Evolutionary conservation across 1,140 invertebrate genomes (phyloP), one percentile per base, ranked within the genome.

Genomic region (Wasmannia auropunctata): DNA sequence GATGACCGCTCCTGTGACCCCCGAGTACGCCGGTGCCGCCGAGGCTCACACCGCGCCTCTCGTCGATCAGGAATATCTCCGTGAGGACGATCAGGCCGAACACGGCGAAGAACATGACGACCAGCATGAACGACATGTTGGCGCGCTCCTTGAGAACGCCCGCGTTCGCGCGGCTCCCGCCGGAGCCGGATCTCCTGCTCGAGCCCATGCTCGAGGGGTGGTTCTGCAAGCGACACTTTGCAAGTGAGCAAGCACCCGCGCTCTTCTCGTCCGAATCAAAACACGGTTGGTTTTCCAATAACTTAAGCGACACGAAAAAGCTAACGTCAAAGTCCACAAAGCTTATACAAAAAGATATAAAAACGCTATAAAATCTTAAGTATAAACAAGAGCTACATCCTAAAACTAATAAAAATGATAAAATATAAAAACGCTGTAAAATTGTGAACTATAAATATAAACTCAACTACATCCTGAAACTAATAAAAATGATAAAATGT

Each of bases 61-160:
- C 96, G 92, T 98, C 97, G 54, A 98, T 97, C 67, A 98, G 95
- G 92, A 98, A 96, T 87, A 98, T 96, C 95, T 98, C 98, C 51
- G 98, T 98, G 58, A 98, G 95, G 16, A 98, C 96, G 88, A 98
- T 98, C 72, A 98, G 94, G 14, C 97, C 97, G 91, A 98, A 98
- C 51, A 98, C 97, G n/a, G 96, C 97, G 93, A 98, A 98, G 93
- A 98, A 98, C 95, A 98, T 97, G 81, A 98, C 96, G 40, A 98
- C 98, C 91, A 98, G 97, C 95, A 98, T 97, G 94, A 98, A 98
- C 86, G 97, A 98, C 96, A 98, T 96, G 92, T 97, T 97, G 76
- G 97, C 97, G 74, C 98, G 96, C 91, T 98, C 97, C 88, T 96
- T 95, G 7, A 95, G 91, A 49, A 95, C 91, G 40, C 97, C 96